Conservation (phyloP, 2,888 invertebrate genomes). For the Deilephila porcellus region DNA sequence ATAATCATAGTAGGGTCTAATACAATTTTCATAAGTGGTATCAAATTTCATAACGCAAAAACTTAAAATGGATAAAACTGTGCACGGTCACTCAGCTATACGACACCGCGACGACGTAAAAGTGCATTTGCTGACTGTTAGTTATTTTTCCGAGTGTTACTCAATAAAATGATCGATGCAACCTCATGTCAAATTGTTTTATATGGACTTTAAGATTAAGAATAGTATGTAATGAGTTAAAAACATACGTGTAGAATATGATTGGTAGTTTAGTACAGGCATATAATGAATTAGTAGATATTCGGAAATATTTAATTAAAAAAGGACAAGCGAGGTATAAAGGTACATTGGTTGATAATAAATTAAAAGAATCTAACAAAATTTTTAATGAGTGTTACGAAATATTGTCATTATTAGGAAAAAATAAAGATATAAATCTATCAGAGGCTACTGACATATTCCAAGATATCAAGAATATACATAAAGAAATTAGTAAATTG, state of each 20-base stretch:
- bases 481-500: not conserved
- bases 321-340: slow-evolving; percentile 10
- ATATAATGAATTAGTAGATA: no score
- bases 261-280: no score
- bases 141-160: not conserved
- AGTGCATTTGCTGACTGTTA: not conserved
- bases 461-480: not conserved
- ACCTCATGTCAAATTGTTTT: no score
- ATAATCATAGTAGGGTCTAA: not conserved
- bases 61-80: not conserved
- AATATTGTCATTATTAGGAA: slow-evolving; percentile 5
- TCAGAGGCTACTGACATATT: no score
- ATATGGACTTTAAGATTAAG: no score
- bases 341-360: not conserved
- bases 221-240: no score
- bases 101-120: not conserved
- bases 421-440: not conserved
- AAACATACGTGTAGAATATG: no score
- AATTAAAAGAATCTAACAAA: not conserved
- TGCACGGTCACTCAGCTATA: not conserved
- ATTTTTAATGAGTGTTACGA: not conserved
- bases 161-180: no score
- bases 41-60: slow-evolving; percentile 11
- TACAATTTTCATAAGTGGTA: not conserved
- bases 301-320: slow-evolving; percentile 11